Percentiles rank a stretch among this genome's conserved stretches.
Evolutionary conservation across 2,113 vertebrate genomes (phyloP).

Genomic region (Chunga burmeisteri): DNA sequence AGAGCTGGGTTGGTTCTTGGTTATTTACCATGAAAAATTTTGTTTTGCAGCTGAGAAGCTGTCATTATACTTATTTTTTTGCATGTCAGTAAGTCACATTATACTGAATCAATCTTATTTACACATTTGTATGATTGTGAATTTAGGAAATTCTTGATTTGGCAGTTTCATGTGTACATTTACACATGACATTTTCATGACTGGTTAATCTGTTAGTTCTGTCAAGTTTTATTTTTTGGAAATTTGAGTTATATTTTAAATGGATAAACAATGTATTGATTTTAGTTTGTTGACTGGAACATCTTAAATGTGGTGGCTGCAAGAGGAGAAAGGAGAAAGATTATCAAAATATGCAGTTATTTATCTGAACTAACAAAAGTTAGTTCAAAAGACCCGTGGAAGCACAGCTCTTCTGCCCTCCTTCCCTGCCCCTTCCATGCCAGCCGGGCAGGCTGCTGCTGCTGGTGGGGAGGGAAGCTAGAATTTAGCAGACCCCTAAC

Average conservation of each 20-base stretch:
- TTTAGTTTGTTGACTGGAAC: not conserved
- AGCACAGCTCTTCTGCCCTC: not conserved
- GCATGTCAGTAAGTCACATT: not conserved
- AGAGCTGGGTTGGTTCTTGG: not conserved
- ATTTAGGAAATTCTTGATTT: not conserved
- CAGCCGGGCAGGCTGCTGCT: not conserved
- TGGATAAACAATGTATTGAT: not conserved
- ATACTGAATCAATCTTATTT: not conserved
- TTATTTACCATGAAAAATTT: not conserved
- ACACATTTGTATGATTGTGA: not conserved
- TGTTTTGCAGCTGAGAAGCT: not conserved
- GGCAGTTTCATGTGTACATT: not conserved
- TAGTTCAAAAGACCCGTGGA: not conserved
- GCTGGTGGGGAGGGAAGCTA: not conserved
- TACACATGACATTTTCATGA: not conserved
- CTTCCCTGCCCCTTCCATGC: not conserved
- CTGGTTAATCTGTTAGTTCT: not conserved
- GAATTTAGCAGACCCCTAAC: not conserved
- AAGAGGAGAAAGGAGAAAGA: not conserved
- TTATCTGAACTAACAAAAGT: not conserved
- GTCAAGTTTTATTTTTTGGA: not conserved
- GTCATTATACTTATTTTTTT: not conserved
- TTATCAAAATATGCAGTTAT: not conserved
- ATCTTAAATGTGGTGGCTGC: not conserved
- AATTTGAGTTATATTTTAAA: not conserved